phyloP scores from a whole-genome alignment of 2,113 vertebrate genomes.

The Butorides virescens region DNA sequence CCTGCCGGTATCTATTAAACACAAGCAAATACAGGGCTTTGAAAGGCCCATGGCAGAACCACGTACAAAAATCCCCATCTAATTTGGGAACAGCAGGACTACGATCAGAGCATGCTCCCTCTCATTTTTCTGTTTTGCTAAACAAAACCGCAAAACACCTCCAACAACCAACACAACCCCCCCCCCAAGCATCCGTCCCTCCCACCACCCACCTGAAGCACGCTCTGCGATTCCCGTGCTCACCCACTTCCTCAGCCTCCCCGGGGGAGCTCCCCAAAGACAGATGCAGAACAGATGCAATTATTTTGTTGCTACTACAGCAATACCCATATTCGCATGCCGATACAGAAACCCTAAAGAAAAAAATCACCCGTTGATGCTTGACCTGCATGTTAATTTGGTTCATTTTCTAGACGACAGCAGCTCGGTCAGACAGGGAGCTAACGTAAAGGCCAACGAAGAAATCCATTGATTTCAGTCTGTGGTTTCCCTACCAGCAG shows the following conservation, averaged over 20 bases:
- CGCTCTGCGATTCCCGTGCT: accelerated
- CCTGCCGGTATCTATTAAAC: neutral
- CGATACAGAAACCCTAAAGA: neutral
- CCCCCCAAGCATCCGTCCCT: accelerated
- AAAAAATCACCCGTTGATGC: neutral
- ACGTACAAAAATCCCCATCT: accelerated
- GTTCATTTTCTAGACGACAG: neutral
- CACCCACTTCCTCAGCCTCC: accelerated
- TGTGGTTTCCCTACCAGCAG: neutral
- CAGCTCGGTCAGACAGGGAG: neutral
- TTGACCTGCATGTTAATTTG: neutral
- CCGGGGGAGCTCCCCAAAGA: neutral
- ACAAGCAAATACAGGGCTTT: neutral
- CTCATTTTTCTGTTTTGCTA: too few species aligned
- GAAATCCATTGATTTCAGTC: neutral
- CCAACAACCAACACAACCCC: accelerated
- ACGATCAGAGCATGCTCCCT: accelerated
- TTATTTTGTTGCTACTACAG: neutral
- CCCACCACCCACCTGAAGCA: too few species aligned
- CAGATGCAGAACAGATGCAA: accelerated
- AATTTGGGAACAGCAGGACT: accelerated
- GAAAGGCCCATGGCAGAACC: neutral
- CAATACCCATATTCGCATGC: neutral
- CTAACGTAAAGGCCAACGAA: neutral
- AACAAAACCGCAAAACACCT: neutral